phyloP scores from a whole-genome alignment of 2,797 vertebrate genomes.

The Trachops cirrhosus region DNA sequence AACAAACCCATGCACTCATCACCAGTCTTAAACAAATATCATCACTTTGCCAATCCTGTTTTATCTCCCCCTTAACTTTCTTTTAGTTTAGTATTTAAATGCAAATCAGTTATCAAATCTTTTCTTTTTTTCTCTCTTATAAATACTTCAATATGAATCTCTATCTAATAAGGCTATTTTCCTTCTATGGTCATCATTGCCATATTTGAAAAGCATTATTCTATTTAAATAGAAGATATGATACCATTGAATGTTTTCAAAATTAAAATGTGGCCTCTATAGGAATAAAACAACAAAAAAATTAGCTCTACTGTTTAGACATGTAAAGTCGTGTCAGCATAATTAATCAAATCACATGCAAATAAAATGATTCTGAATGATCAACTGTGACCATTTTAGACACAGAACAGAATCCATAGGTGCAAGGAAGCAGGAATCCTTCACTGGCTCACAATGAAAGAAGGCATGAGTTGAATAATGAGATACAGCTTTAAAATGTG shows the following conservation, averaged over 20 bases:
- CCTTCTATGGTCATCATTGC: not conserved
- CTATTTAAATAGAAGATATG: not conserved
- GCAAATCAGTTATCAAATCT: not conserved
- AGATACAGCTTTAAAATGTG: not conserved
- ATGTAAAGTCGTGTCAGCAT: not conserved
- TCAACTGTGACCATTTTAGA: not conserved
- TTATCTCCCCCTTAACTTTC: not conserved
- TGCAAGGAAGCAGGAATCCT: not conserved
- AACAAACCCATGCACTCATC: not conserved
- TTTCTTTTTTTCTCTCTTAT: not conserved
- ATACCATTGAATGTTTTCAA: constrained; percentile 5
- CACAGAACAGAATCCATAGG: not conserved
- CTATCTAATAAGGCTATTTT: not conserved
- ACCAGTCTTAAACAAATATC: not conserved
- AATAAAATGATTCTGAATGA: not conserved
- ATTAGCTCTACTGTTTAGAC: not conserved
- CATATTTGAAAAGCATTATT: not conserved
- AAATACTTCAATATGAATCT: not conserved
- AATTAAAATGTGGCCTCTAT: not conserved
- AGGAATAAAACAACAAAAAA: not conserved
- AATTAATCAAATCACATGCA: not conserved
- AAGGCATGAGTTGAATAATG: not conserved
- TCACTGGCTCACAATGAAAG: not conserved
- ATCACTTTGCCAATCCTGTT: not conserved
- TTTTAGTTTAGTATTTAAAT: constrained; percentile 18